Percentiles rank a stretch among this genome's conserved stretches.
These are phyloP conservation scores for Panagrolaimus sp. DNA, from an alignment of 1,140 invertebrate species.

Conservation along the genomic window DNA sequence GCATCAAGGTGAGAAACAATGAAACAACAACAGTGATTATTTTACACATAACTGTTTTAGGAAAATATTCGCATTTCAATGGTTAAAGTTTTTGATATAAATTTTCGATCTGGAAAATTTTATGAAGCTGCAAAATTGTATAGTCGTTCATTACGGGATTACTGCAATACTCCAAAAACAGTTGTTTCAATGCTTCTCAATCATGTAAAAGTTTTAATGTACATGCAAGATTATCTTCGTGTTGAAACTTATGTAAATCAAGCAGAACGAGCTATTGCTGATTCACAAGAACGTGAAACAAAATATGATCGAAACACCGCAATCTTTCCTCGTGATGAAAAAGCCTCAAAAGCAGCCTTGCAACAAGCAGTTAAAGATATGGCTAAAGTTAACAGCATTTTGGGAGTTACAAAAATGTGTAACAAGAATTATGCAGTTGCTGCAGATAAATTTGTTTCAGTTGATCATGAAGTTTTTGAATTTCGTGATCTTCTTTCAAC, in stretches of 20 bases:
- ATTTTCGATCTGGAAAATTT: slow-evolving; percentile 90
- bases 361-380: slow-evolving; percentile 34
- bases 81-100: slow-evolving; percentile 94
- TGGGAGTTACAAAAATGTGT: slow-evolving; percentile 84
- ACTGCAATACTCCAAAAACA: slow-evolving; percentile 95
- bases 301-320: slow-evolving; percentile 19
- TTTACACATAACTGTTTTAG: slow-evolving; percentile 29
- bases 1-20: slow-evolving; percentile 66
- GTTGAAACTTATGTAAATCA: slow-evolving; percentile 42
- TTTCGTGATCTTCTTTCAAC: slow-evolving; percentile 70
- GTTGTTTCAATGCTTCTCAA: slow-evolving; percentile 97
- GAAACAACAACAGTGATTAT: not conserved
- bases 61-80: slow-evolving; percentile 72
- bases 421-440: slow-evolving; percentile 89
- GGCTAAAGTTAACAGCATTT: slow-evolving; percentile 86
- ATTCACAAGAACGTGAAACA: slow-evolving; percentile 23
- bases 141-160: slow-evolving; percentile 82
- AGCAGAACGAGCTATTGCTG: slow-evolving; percentile 15
- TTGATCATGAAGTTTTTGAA: slow-evolving; percentile 90
- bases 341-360: slow-evolving; percentile 59
- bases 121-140: slow-evolving; percentile 97
- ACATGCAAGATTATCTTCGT: not conserved
- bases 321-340: no score
- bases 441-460: slow-evolving; percentile 80
- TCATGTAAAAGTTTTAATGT: slow-evolving; percentile 83